Evolutionary conservation across 2,888 invertebrate species (phyloP).

Genomic region (Leptinotarsa peninsularis): DNA sequence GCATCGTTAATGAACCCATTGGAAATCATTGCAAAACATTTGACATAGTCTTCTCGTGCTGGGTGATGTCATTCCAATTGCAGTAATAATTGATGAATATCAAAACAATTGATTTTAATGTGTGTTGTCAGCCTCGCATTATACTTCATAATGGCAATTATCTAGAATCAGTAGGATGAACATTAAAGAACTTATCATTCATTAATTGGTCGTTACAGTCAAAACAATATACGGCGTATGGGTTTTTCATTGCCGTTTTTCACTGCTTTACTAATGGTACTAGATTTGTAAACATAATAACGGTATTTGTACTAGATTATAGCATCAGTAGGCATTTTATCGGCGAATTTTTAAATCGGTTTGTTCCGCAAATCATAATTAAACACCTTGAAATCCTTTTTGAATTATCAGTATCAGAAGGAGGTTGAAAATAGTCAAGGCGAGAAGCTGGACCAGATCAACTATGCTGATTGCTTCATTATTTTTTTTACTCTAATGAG

Average conservation of each 20-base stretch:
- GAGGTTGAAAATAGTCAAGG: no score
- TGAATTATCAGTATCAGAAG: no score
- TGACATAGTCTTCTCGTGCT: conserved; percentile 26
- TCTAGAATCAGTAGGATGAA: conserved; percentile 3
- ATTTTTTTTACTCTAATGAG: no score
- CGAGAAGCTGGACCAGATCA: no score
- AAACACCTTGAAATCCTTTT: no score
- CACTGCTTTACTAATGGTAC: conserved; percentile 1
- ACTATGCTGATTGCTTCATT: no score
- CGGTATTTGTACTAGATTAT: not conserved
- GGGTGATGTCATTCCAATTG: conserved; percentile 39
- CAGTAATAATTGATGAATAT: conserved; percentile 38
- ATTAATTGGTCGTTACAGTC: conserved; percentile 19
- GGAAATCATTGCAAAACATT: conserved; percentile 33
- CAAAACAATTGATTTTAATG: conserved; percentile 40
- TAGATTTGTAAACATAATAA: conserved; percentile 2
- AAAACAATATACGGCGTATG: conserved; percentile 8
- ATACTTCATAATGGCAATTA: conserved; percentile 30
- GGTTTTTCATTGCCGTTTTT: conserved; percentile 15
- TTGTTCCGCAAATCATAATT: no score
- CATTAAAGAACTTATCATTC: conserved; percentile 18
- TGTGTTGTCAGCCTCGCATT: conserved; percentile 33
- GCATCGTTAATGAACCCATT: conserved; percentile 25
- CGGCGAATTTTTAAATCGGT: no score
- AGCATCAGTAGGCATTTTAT: not conserved